Percentiles rank a stretch among this genome's conserved stretches.
Evolutionary conservation across 2,113 vertebrate genomes (phyloP).

Genomic region (Mus musculus): GRCm39 chr15:78295001-78295500

Average conservation of each 20-base stretch:
- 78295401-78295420: background rate
- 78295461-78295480: background rate
- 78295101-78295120: background rate
- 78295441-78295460: background rate
- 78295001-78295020: background rate
- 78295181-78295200: too few species aligned
- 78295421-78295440: background rate
- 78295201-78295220: background rate
- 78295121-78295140: background rate
- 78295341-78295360: too few species aligned
- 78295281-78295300: background rate
- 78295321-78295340: background rate
- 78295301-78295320: background rate
- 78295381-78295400: background rate
- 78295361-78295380: background rate
- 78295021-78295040: background rate
- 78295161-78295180: background rate
- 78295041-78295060: too few species aligned
- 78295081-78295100: background rate
- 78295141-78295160: background rate
- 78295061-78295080: background rate
- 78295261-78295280: fast-evolving
- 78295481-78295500: background rate
- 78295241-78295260: background rate
- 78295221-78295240: too few species aligned